Conservation (phyloP, 1,140 invertebrate genomes). For the Drosophila triauraria region DNA sequence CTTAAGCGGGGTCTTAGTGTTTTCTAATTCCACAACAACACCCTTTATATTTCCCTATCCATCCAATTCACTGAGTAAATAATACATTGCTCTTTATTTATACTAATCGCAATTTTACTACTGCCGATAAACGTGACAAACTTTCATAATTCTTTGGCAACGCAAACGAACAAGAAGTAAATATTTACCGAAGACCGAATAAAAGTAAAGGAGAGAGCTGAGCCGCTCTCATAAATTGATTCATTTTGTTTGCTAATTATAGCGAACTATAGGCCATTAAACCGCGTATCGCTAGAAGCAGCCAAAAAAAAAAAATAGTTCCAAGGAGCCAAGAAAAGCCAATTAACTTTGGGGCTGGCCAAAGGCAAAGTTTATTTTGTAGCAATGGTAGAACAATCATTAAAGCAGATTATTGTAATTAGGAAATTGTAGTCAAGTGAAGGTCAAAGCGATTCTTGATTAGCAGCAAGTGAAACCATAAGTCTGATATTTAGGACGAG, state of each 20-base stretch:
- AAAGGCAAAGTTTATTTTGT: constrained; percentile 25
- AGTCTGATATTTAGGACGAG: background rate
- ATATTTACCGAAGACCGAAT: constrained; percentile 31
- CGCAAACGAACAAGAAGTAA: constrained; percentile 32
- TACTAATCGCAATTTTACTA: constrained; percentile 41
- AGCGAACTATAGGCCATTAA: constrained; percentile 57
- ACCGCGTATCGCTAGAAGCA: constrained; percentile 42
- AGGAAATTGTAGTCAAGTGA: constrained; percentile 19
- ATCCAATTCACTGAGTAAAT: constrained; percentile 23
- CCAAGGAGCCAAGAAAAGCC: background rate
- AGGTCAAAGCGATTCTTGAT: constrained; percentile 15
- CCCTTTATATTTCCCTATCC: constrained; percentile 16
- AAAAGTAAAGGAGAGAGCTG: constrained; percentile 16
- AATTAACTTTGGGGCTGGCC: constrained; percentile 45
- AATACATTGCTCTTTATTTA: constrained; percentile 32
- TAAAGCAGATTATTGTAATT: constrained; percentile 63
- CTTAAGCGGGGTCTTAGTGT: no score
- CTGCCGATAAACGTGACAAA: constrained; percentile 72
- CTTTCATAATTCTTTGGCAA: constrained; percentile 69
- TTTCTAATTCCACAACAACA: background rate
- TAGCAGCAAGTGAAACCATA: constrained; percentile 15
- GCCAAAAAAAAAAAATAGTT: background rate
- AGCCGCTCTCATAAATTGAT: constrained; percentile 38
- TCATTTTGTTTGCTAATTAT: constrained; percentile 63
- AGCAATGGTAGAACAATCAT: constrained; percentile 60